Conservation (phyloP, 2,113 vertebrate species). For the Chaenogobius annularis region DNA sequence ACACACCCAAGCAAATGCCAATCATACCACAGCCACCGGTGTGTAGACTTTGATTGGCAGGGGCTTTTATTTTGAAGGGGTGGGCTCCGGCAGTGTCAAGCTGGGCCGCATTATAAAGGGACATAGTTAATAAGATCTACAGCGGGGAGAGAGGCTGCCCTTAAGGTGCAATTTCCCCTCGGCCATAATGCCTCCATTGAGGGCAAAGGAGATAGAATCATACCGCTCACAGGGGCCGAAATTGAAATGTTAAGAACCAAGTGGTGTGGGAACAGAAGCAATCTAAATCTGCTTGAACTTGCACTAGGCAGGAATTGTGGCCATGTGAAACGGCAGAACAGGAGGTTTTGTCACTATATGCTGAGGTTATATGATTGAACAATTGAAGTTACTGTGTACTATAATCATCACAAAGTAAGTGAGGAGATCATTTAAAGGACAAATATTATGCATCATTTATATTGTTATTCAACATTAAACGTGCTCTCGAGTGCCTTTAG, state of each 20-base stretch:
- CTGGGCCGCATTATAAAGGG: constrained; percentile 56
- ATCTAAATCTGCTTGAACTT: constrained; percentile 24
- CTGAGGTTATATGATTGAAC: too few species aligned
- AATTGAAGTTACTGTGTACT: background rate
- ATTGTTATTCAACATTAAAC: too few species aligned
- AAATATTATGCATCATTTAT: too few species aligned
- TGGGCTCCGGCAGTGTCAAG: constrained; percentile 47
- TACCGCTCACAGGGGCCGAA: constrained; percentile 48
- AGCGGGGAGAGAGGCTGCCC: constrained; percentile 56
- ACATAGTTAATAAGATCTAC: constrained; percentile 63
- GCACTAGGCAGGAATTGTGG: background rate
- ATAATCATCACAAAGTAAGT: background rate
- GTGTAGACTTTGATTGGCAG: constrained; percentile 57
- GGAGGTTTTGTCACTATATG: background rate
- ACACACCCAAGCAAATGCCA: constrained; percentile 43
- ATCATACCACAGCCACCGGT: constrained; percentile 38
- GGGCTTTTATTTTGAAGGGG: constrained; percentile 43
- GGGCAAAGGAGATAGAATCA: constrained; percentile 46
- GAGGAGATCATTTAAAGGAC: background rate
- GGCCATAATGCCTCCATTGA: constrained; percentile 55
- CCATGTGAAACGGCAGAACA: background rate
- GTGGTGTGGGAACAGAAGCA: constrained; percentile 32
- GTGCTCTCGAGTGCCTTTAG: too few species aligned
- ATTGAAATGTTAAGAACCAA: constrained; percentile 61
- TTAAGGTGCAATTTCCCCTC: constrained; percentile 61